Evolutionary conservation across 2,888 invertebrate genomes (phyloP).

Genomic region (Idaea straminata): DNA sequence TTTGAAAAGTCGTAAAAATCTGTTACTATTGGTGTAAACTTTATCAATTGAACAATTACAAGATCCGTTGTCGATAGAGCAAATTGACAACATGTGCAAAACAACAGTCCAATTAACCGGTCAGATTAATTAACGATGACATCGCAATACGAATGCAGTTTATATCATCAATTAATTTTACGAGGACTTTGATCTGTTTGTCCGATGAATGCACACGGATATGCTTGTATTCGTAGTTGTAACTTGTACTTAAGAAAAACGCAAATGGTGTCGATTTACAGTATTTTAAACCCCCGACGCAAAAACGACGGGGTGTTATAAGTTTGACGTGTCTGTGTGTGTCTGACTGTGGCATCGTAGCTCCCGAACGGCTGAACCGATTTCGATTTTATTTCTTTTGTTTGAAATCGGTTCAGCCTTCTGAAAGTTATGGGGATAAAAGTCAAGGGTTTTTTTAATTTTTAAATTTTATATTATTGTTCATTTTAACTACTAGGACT

Average conservation of each 20-base stretch:
- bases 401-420: too few species aligned
- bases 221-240: not conserved
- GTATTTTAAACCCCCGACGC: too few species aligned
- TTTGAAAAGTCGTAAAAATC: too few species aligned
- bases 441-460: too few species aligned
- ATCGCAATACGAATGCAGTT: constrained; percentile 24
- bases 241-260: not conserved
- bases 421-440: too few species aligned
- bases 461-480: too few species aligned
- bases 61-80: not conserved
- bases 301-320: too few species aligned
- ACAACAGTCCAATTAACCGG: constrained; percentile 26
- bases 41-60: not conserved
- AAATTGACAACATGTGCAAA: not conserved
- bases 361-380: too few species aligned
- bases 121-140: constrained; percentile 36
- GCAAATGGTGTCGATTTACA: not conserved
- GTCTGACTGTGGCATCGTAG: too few species aligned
- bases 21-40: not conserved
- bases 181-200: constrained; percentile 29
- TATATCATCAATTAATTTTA: constrained; percentile 27
- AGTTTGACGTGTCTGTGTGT: too few species aligned
- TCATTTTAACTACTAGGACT: too few species aligned
- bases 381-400: too few species aligned
- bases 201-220: constrained; percentile 2